A percentile compares a stretch with the other conserved stretches of the same genome.
These are phyloP conservation scores for Sipha maydis DNA, from an alignment of 2,888 invertebrate genomes.

Conservation along the genomic window DNA sequence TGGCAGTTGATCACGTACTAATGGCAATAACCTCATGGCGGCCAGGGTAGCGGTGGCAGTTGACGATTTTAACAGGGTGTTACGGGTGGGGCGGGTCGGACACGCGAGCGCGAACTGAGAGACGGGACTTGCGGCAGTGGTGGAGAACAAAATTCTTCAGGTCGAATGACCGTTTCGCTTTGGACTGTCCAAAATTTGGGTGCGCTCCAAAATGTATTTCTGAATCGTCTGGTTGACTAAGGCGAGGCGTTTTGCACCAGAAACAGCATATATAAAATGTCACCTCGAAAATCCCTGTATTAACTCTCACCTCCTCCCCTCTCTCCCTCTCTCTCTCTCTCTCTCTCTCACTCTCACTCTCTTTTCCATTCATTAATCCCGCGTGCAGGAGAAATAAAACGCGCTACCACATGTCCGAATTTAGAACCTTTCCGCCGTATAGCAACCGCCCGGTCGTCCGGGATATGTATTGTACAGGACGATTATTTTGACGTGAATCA, in stretches of 20 bases:
- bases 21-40: constrained; percentile 22
- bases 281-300: constrained; percentile 47
- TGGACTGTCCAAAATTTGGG: constrained; percentile 58
- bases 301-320: too few species aligned
- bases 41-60: neutral
- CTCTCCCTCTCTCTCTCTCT: neutral
- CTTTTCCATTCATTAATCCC: constrained; percentile 1
- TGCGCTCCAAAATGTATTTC: constrained; percentile 54
- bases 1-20: constrained; percentile 29
- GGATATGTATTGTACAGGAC: too few species aligned
- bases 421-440: neutral
- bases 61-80: neutral
- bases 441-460: too few species aligned
- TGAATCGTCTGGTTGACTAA: constrained; percentile 50
- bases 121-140: neutral
- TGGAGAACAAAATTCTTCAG: constrained; percentile 48
- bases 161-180: constrained; percentile 59
- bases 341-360: neutral
- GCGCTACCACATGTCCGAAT: neutral
- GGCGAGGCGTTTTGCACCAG: constrained; percentile 24
- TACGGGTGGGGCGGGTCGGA: neutral
- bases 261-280: constrained; percentile 35
- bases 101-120: neutral
- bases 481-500: too few species aligned
- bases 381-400: neutral